Evolutionary conservation across 1,140 invertebrate genomes (phyloP), one percentile per base, ranked within the genome.

Genomic region (Phenacoccus solenopsis): DNA sequence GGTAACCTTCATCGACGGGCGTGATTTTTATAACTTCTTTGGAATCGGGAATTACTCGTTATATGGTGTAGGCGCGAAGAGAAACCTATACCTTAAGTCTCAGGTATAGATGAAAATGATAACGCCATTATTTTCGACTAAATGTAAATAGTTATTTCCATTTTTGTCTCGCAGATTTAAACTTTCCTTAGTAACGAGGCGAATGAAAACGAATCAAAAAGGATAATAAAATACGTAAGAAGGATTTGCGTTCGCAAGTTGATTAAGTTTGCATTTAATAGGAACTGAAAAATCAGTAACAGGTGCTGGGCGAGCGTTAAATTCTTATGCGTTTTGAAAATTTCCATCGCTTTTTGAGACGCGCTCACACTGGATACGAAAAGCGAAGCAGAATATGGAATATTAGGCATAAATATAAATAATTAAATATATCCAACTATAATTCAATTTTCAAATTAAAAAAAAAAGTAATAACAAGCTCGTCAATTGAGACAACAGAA

Each of bases 211-310:
- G 38, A 49, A 49, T 49, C 38, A 49, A 16, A 49, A 49, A 49
- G 38, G 38, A 49, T 49, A 49, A 49, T 49, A 49, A 49, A 49
- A 49, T 49, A 49, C 38, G 38, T 49, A 49, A 49, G 38, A 49
- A 49, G 38, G 38, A 49, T 49, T 49, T 49, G 38, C 38, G 38
- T 49, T 49, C 38, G 20, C 38, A 49, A 49, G 38, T 49, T 49
- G 38, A 49, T 49, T 49, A 49, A 49, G 38, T 49, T 49, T 49
- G 38, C 13, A 49, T 49, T 49, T 49, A 49, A 49, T 49, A n/a
- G 12, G n/a, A n/a, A n/a, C 38, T 4, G 20, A 49, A 49, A 49
- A 49, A 49, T 49, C 38, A 49, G 38, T 49, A 49, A 49, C 38
- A 49, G 38, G 38, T 49, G 38, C 38, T 49, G 38, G 38, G 38